phyloP scores from a whole-genome alignment of 2,113 vertebrate species.

The Myotis lucifugus region DNA sequence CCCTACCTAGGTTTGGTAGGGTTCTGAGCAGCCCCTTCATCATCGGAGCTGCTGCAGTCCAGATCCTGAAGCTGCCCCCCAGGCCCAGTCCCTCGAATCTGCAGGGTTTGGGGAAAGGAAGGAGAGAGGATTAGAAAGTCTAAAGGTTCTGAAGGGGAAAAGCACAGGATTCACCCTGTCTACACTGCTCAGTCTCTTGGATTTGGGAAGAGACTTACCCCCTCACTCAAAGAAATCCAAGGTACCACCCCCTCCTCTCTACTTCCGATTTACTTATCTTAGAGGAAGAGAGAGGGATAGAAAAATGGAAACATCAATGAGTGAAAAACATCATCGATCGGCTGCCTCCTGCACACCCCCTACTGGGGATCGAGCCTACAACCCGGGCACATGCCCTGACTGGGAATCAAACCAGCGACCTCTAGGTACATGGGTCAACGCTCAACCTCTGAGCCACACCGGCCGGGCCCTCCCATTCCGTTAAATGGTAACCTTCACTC shows the following conservation, averaged over 20 bases:
- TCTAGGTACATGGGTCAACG: no score
- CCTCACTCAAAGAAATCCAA: not conserved
- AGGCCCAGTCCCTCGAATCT: slow-evolving; percentile 84
- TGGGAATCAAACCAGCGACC: no score
- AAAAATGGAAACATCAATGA: no score
- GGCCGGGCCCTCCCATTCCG: not conserved
- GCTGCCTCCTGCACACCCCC: no score
- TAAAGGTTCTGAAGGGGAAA: not conserved
- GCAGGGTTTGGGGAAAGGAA: not conserved
- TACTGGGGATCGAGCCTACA: no score
- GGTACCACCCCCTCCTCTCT: not conserved
- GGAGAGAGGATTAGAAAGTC: not conserved
- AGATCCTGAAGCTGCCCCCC: slow-evolving; percentile 90
- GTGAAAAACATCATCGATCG: no score
- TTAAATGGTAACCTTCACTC: not conserved
- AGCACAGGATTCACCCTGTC: not conserved
- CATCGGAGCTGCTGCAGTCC: slow-evolving; percentile 93
- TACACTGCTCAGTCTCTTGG: not conserved
- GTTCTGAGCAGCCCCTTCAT: slow-evolving; percentile 85
- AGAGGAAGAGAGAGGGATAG: no score
- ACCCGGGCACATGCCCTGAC: no score
- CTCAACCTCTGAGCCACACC: no score
- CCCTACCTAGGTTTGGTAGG: slow-evolving; percentile 83
- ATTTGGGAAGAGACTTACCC: not conserved
- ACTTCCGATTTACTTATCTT: not conserved